Evolutionary conservation across 1,140 invertebrate genomes (phyloP).

Genomic region (Drosophila elegans): DNA sequence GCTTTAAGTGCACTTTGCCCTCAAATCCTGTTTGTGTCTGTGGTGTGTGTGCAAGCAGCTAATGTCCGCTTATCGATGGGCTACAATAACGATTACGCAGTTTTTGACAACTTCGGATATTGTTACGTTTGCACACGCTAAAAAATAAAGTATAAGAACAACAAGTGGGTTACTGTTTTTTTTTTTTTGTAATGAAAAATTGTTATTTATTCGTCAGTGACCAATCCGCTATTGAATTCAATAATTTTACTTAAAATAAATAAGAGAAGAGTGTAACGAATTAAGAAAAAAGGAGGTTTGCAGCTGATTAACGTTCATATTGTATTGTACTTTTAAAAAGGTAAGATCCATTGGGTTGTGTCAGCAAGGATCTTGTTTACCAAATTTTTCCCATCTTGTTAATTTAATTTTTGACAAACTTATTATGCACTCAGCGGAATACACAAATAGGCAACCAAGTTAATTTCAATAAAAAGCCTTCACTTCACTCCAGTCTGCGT

Average conservation of each 20-base stretch:
- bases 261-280: too few relatives aligned
- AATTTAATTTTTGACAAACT: constrained; percentile 52
- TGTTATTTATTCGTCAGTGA: too few relatives aligned
- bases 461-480: constrained; percentile 76
- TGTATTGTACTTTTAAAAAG: too few relatives aligned
- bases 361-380: neutral
- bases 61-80: constrained; percentile 68
- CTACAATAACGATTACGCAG: constrained; percentile 48
- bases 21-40: constrained; percentile 42
- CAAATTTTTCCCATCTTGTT: constrained; percentile 13
- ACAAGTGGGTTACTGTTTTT: too few relatives aligned
- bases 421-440: constrained; percentile 45
- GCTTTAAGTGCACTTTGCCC: constrained; percentile 75
- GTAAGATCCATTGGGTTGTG: neutral
- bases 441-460: constrained; percentile 55
- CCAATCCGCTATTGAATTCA: too few relatives aligned
- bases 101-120: constrained; percentile 23
- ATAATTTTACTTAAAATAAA: too few relatives aligned
- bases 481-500: constrained; percentile 29
- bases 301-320: too few relatives aligned
- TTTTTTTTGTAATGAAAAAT: too few relatives aligned
- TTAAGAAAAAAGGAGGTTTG: too few relatives aligned
- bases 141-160: too few relatives aligned
- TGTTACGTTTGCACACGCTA: constrained; percentile 6
- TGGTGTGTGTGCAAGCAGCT: too few relatives aligned